Evolutionary conservation across 2,113 vertebrate species (phyloP).

Genomic region (Maccullochella peelii): DNA sequence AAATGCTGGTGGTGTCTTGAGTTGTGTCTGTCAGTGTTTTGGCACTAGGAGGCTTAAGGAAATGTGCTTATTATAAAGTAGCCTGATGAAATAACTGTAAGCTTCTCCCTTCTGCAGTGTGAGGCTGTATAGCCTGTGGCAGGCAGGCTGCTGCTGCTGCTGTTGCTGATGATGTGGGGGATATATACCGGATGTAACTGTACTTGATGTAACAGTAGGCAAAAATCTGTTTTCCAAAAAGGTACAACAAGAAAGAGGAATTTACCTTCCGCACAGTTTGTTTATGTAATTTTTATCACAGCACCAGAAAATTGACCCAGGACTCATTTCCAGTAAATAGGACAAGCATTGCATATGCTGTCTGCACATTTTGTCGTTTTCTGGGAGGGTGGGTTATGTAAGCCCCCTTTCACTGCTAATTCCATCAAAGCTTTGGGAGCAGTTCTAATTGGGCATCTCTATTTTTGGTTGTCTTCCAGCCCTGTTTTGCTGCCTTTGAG

Average conservation of each 20-base stretch:
- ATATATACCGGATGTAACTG: too few species aligned
- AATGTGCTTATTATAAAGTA: constrained; percentile 46
- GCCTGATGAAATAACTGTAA: constrained; percentile 42
- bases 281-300: constrained; percentile 42
- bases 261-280: constrained; percentile 28
- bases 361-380: constrained; percentile 75
- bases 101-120: constrained; percentile 39
- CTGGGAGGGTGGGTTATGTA: constrained; percentile 77
- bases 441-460: constrained; percentile 82
- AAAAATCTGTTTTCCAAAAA: constrained; percentile 23
- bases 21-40: constrained; percentile 20
- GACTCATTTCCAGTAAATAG: constrained; percentile 76
- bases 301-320: constrained; percentile 71
- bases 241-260: constrained; percentile 21
- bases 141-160: constrained; percentile 1
- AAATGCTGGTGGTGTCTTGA: constrained; percentile 10
- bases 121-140: constrained; percentile 48
- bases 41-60: constrained; percentile 24
- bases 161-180: constrained; percentile 55
- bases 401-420: constrained; percentile 80
- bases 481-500: constrained; percentile 80
- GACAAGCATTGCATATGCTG: constrained; percentile 77
- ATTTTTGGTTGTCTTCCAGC: constrained; percentile 82
- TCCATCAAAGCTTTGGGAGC: constrained; percentile 83
- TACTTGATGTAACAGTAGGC: constrained; percentile 9